These are phyloP conservation scores for Trileptium ribeirensis DNA, from an alignment of 2,888 invertebrate species.

Conservation along the genomic window DNA sequence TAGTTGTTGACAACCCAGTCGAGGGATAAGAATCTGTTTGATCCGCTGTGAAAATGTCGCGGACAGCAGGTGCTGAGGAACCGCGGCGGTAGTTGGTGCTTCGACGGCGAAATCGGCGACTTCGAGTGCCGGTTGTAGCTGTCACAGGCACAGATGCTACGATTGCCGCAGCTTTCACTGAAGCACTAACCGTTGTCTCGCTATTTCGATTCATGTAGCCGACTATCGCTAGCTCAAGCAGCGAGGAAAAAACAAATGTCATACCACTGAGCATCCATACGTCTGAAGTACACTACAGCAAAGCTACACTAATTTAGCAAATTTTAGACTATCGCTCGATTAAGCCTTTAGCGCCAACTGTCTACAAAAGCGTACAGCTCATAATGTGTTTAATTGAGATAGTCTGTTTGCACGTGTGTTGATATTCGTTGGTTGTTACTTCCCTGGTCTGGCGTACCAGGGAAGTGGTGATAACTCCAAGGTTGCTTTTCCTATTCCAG, in stretches of 20 bases:
- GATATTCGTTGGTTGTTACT: too few species aligned
- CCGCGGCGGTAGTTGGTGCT: not conserved
- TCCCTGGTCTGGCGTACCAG: too few species aligned
- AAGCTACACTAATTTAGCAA: too few species aligned
- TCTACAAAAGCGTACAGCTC: too few species aligned
- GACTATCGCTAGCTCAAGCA: conserved; percentile 25
- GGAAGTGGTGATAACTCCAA: too few species aligned
- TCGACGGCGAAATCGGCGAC: not conserved
- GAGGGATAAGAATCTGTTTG: not conserved
- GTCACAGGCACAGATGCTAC: not conserved
- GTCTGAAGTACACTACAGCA: too few species aligned
- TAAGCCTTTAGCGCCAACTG: too few species aligned
- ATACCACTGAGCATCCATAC: conserved; percentile 29
- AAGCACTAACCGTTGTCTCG: not conserved
- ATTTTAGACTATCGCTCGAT: too few species aligned
- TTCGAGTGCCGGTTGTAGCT: not conserved
- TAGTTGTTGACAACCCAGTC: not conserved
- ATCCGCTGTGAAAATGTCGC: not conserved
- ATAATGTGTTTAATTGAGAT: too few species aligned
- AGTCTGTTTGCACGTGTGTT: too few species aligned
- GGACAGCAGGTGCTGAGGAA: not conserved
- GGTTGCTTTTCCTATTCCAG: too few species aligned
- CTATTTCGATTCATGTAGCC: conserved; percentile 12
- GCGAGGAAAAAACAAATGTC: conserved; percentile 23
- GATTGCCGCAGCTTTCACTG: not conserved